Evolutionary conservation across 2,888 invertebrate genomes (phyloP), one percentile per base, ranked within the genome.

Genomic region (Agrotis clavis): DNA sequence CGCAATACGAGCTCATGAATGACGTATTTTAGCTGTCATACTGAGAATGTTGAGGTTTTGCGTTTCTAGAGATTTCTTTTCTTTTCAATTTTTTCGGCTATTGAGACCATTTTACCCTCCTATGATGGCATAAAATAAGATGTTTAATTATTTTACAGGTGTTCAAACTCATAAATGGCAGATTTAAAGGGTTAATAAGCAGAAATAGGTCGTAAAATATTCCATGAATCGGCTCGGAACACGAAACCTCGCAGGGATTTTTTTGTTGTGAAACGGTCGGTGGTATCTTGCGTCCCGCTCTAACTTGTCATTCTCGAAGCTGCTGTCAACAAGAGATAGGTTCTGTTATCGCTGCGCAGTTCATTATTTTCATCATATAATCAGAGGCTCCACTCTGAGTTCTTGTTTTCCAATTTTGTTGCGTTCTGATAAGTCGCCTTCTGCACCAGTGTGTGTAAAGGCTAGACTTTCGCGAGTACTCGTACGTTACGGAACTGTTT

Each of bases 381-480:
- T 91, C 92, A 87, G 87, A 93, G 87, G 88, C 86, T 90, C 90
- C 87, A 86, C 86, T 85, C 86, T 86, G 88, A 90, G 89, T 88
- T 84, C 82, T 89, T 91, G 90, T 91, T 90, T 91, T 89, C 86
- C 85, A 89, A 89, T 91, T 89, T 89, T 91, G 89, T 91, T 90
- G 89, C 79, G 85, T 89, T 78, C 91, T 92, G 90, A 91, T 92
- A 92, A 94, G 97, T 97, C 96, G 97, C 98, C 98, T 98, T 98
- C 98, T 98, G 97, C 97, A 97, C 98, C 98, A 98, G 98, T 98
- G 98, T 96, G 98, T 98, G 98, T 98, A 98, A 98, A 98, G 98
- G 98, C 97, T 92, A 95, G 96, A 92, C 94, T 94, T 91, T 86
- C 86, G 89, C 86, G 88, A 91, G 91, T 89, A 90, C 90, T 91